These are phyloP conservation scores for Centruroides sculpturatus DNA, from an alignment of 1,140 invertebrate genomes.

Conservation along the genomic window DNA sequence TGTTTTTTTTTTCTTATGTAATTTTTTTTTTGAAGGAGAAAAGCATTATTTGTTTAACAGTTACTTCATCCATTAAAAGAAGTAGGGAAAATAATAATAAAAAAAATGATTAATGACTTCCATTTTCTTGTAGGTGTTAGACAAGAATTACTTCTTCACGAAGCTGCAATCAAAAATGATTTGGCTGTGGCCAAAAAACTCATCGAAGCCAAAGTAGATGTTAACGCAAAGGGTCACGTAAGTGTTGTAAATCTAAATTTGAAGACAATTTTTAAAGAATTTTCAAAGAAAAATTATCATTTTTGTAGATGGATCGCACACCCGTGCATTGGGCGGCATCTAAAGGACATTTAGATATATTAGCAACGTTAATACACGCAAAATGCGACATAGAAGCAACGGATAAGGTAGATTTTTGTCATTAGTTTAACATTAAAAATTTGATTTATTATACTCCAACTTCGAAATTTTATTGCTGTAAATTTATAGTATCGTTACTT, in stretches of 20 bases:
- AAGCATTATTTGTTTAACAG: too few relatives aligned
- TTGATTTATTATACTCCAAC: background rate
- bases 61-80: too few relatives aligned
- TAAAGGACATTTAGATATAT: conserved; percentile 52
- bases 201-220: conserved; percentile 23
- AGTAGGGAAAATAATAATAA: too few relatives aligned
- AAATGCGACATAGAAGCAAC: conserved; percentile 59
- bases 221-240: conserved; percentile 30
- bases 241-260: conserved; percentile 7
- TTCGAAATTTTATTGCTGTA: too few relatives aligned
- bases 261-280: background rate
- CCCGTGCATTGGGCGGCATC: conserved; percentile 63
- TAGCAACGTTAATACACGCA: conserved; percentile 50
- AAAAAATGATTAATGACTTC: too few relatives aligned
- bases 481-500: too few relatives aligned
- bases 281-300: conserved; percentile 17
- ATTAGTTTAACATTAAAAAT: background rate
- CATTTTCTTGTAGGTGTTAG: conserved; percentile 22
- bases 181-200: conserved; percentile 22
- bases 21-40: too few relatives aligned
- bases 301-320: conserved; percentile 48
- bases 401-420: conserved; percentile 44
- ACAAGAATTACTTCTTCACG: conserved; percentile 27
- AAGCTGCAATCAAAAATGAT: conserved; percentile 30
- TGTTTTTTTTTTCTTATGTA: too few relatives aligned